A percentile compares a stretch with the other conserved stretches of the same genome.
These are phyloP conservation scores for Argentina silus DNA, from an alignment of 2,797 vertebrate species.

Conservation along the genomic window DNA sequence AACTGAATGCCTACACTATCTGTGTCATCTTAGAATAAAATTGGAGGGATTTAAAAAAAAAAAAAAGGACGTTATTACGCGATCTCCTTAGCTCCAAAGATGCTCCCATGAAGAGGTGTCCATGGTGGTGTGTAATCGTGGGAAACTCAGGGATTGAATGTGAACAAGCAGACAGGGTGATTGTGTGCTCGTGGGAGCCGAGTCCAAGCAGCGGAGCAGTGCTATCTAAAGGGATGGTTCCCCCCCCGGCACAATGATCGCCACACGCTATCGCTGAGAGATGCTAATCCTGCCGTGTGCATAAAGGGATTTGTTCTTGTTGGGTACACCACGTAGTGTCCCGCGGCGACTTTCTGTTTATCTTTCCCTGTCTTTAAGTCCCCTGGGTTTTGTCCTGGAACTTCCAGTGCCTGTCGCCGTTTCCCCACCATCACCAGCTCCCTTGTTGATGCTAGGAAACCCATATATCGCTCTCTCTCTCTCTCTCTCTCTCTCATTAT, in stretches of 20 bases:
- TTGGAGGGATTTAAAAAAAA: conserved; percentile 27
- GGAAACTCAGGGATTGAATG: conserved; percentile 56
- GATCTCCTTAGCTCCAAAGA: conserved; percentile 52
- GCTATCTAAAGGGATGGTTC: conserved; percentile 52
- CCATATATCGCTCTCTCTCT: conserved; percentile 2
- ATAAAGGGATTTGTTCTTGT: conserved; percentile 76
- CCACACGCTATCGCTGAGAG: conserved; percentile 48
- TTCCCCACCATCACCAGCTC: conserved; percentile 13
- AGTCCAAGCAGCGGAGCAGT: conserved; percentile 39
- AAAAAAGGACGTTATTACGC: conserved; percentile 59
- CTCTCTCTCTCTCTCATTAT: conserved; percentile 30
- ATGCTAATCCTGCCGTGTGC: conserved; percentile 70
- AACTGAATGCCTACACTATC: conserved; percentile 60
- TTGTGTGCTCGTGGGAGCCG: conserved; percentile 39
- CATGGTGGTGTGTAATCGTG: conserved; percentile 55
- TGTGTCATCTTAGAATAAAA: conserved; percentile 60
- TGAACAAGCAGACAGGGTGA: conserved; percentile 50
- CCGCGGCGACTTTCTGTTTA: conserved; percentile 70
- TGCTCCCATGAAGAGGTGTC: conserved; percentile 34
- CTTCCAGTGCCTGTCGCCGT: conserved; percentile 57
- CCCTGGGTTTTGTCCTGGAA: conserved; percentile 64
- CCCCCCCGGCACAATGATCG: conserved; percentile 53
- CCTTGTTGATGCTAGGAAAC: background rate
- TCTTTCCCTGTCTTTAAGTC: conserved; percentile 72
- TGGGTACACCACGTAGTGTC: conserved; percentile 63